Evolutionary conservation across 2,113 vertebrate genomes (phyloP), one percentile per base, ranked within the genome.

Genomic region (Mesitornis unicolor): DNA sequence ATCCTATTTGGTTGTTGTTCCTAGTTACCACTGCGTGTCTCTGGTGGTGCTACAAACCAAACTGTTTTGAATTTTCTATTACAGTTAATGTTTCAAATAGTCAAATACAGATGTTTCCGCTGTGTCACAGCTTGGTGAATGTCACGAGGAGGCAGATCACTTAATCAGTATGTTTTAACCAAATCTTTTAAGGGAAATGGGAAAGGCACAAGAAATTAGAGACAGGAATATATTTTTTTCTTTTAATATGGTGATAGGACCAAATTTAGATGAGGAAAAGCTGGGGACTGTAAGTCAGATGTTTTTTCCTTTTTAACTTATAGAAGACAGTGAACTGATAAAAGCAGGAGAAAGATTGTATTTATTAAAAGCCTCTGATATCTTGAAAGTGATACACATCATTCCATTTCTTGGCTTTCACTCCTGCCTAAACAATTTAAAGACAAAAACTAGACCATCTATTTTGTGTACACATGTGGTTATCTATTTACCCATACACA

Each of bases 291-390:
- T 40, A 65, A 60, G 45, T 77, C 35, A 56, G 18, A n/a, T 80
- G 13, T 40, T 93, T 65, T 53, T 40, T 61, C 31, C 36, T 77
- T 26, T 43, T 50, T 70, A 79, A 78, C 64, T 84, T 87, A 40
- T 5, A 71, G 65, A 75, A 86, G 64, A 86, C 65, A 16, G 25
- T 51, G 60, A 90, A 61, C 60, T 89, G 90, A 94, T 93, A 95
- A 95, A 96, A 95, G 60, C 47, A 71, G 54, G 51, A 92, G 8
- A 22, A 90, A 93, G 85, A 90, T 25, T 86, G 79, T 78, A 38
- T 93, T 93, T 93, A 64, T 90, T 96, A 84, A 95, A 96, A 94
- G 68, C 48, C 56, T 96, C 64, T 77, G 43, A 60, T 84, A 81
- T 59, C 79, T 90, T 84, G 82, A 51, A 91, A 95, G 38, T 68